phyloP scores from a whole-genome alignment of 2,888 invertebrate species.

The Netelia fuscicornis region DNA sequence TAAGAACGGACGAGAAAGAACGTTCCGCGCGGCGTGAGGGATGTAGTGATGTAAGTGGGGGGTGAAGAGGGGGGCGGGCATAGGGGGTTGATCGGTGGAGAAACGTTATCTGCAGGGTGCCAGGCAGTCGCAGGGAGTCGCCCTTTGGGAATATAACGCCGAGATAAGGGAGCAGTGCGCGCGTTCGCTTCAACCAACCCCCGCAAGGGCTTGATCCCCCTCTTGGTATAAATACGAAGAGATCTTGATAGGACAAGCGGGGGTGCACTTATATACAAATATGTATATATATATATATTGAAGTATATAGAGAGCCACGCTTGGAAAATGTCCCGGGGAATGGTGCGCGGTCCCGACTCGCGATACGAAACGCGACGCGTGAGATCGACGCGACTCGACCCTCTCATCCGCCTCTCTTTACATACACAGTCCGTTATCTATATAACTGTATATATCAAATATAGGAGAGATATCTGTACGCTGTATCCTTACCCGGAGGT shows the following conservation, averaged over 20 bases:
- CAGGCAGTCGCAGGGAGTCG: constrained; percentile 81
- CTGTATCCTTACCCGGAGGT: constrained; percentile 22
- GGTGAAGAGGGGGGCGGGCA: neutral
- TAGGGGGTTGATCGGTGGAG: constrained; percentile 69
- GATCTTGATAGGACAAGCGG: constrained; percentile 83
- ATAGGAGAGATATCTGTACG: constrained; percentile 4
- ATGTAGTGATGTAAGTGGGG: no score
- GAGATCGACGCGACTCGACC: constrained; percentile 23
- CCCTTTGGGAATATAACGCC: constrained; percentile 83
- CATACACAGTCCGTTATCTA: constrained; percentile 21
- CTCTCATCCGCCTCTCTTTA: constrained; percentile 8
- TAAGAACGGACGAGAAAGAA: constrained; percentile 15
- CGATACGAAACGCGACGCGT: constrained; percentile 7
- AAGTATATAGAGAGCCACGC: neutral
- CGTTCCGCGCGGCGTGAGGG: constrained; percentile 8
- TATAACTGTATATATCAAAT: constrained; percentile 50
- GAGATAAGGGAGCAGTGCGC: constrained; percentile 79
- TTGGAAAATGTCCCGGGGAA: constrained; percentile 1
- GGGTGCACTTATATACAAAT: constrained; percentile 64
- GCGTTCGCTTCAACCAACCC: constrained; percentile 56
- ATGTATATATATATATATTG: constrained; percentile 71
- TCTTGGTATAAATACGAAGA: constrained; percentile 82
- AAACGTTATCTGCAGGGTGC: constrained; percentile 83
- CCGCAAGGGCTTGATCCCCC: constrained; percentile 75
- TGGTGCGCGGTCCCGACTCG: neutral